Evolutionary conservation across 2,797 vertebrate genomes (phyloP).

Genomic region (Neosalanx taihuensis): DNA sequence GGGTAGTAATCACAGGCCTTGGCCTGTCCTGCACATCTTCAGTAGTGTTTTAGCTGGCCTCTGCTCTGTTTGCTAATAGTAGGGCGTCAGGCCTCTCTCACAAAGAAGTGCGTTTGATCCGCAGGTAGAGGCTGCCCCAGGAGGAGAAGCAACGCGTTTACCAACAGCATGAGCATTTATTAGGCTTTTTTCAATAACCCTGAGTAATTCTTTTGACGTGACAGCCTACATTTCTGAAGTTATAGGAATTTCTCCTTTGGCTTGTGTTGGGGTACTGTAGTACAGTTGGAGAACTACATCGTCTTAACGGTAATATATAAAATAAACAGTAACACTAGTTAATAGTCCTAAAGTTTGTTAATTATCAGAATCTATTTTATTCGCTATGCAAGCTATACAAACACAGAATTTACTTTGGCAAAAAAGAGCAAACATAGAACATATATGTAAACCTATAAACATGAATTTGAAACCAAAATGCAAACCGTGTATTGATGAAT

Average conservation of each 20-base stretch:
- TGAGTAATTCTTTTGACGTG: conserved; percentile 31
- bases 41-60: conserved; percentile 73
- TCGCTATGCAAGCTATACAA: no score
- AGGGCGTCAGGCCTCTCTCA: conserved; percentile 67
- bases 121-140: conserved; percentile 61
- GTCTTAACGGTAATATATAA: not conserved
- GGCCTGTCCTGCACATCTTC: conserved; percentile 70
- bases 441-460: no score
- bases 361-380: no score
- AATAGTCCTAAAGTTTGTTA: no score
- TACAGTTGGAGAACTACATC: not conserved
- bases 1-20: conserved; percentile 73
- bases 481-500: no score
- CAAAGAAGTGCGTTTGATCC: conserved; percentile 73
- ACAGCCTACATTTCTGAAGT: conserved; percentile 15
- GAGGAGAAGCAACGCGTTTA: conserved; percentile 53
- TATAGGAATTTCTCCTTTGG: conserved; percentile 18
- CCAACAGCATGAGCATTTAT: conserved; percentile 58
- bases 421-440: no score
- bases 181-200: conserved; percentile 20
- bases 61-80: conserved; percentile 75
- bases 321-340: not conserved
- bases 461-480: no score
- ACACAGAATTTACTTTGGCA: no score
- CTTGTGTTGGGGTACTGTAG: not conserved